These are phyloP conservation scores for Diceros bicornis DNA, from an alignment of 2,797 vertebrate species.

Conservation along the genomic window DNA sequence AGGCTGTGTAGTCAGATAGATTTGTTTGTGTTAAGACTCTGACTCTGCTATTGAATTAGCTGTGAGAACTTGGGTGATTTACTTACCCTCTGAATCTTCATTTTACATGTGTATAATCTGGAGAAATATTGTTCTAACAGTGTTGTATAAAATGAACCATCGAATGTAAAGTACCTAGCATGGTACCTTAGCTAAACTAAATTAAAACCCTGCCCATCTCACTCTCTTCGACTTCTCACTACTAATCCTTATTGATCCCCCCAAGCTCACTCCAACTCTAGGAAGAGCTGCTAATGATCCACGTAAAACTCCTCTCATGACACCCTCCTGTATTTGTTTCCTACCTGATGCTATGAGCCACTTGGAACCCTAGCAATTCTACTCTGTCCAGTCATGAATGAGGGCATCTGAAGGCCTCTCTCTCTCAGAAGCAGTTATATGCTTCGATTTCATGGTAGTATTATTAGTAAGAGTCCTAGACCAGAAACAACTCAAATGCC, in stretches of 20 bases:
- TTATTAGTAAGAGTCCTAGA: neutral
- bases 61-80: neutral
- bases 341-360: neutral
- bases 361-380: neutral
- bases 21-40: neutral
- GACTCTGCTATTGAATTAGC: neutral
- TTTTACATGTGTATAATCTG: neutral
- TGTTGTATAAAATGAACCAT: conserved; percentile 15
- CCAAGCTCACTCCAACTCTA: neutral
- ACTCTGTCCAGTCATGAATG: neutral
- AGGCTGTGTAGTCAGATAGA: neutral
- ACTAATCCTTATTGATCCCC: neutral
- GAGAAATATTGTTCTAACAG: neutral
- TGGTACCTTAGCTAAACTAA: neutral
- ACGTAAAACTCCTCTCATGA: neutral
- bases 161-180: neutral
- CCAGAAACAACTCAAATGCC: neutral
- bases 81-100: neutral
- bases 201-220: neutral
- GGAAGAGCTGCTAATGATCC: neutral
- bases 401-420: neutral
- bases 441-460: neutral
- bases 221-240: neutral
- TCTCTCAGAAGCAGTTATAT: neutral
- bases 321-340: neutral